These are phyloP conservation scores for Macrobrachium nipponense DNA, from an alignment of 1,140 invertebrate species.

Conservation along the genomic window DNA sequence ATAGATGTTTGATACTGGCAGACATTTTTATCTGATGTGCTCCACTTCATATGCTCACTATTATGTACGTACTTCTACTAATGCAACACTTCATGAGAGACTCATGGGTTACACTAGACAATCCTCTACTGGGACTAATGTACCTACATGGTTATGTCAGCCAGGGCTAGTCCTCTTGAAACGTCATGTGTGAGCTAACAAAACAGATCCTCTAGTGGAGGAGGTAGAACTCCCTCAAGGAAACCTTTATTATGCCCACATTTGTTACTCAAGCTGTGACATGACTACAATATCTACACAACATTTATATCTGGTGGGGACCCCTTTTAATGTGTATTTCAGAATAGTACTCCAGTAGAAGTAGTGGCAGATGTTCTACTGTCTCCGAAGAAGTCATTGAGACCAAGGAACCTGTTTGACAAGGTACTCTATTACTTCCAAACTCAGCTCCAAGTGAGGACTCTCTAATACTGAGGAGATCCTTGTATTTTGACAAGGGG, in stretches of 20 bases:
- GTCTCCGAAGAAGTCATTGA: too few relatives aligned
- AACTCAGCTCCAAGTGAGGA: too few relatives aligned
- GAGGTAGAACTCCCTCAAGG: slow-evolving; percentile 40
- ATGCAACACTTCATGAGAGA: slow-evolving; percentile 27
- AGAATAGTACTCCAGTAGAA: too few relatives aligned
- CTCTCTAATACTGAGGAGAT: too few relatives aligned
- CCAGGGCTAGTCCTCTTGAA: slow-evolving; percentile 32
- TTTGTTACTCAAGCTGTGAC: slow-evolving; percentile 36
- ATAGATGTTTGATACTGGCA: slow-evolving; percentile 18
- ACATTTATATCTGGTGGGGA: too few relatives aligned
- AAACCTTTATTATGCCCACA: slow-evolving; percentile 41
- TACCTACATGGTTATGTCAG: neutral
- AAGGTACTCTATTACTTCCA: too few relatives aligned
- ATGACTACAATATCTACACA: too few relatives aligned
- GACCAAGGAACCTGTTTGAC: too few relatives aligned
- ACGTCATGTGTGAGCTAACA: neutral
- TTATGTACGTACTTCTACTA: slow-evolving; percentile 29
- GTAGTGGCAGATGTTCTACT: too few relatives aligned
- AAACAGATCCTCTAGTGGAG: too few relatives aligned
- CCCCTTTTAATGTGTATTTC: too few relatives aligned
- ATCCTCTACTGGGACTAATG: slow-evolving; percentile 2
- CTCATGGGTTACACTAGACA: neutral
- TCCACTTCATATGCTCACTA: neutral
- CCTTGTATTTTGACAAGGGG: too few relatives aligned
- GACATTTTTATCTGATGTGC: neutral